These are phyloP conservation scores for Alectoris magna DNA, from an alignment of 2,797 vertebrate species.

Conservation along the genomic window DNA sequence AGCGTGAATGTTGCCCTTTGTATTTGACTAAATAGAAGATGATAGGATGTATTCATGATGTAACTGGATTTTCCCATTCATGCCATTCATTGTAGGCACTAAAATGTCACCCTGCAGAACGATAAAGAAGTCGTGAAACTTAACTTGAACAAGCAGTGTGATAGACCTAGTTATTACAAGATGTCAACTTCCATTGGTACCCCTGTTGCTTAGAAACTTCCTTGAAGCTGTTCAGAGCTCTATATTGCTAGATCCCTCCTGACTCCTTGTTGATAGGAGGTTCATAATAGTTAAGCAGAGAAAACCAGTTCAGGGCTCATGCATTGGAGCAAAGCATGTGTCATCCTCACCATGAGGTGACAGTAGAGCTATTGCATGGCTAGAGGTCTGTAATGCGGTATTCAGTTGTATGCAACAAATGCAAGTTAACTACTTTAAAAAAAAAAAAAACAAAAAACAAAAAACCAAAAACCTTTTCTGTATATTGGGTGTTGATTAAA, in stretches of 20 bases:
- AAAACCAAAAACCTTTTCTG: no score
- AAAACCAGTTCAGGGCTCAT: slow-evolving; percentile 75
- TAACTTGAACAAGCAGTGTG: background rate
- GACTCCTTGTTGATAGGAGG: slow-evolving; percentile 78
- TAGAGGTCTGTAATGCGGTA: background rate
- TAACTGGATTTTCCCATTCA: background rate
- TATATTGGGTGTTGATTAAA: background rate
- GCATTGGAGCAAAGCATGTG: slow-evolving; percentile 75
- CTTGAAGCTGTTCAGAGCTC: background rate
- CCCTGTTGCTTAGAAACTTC: fast-evolving
- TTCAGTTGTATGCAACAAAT: background rate
- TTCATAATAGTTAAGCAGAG: slow-evolving; percentile 73
- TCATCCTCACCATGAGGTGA: background rate
- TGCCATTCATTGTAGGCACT: background rate
- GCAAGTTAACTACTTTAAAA: fast-evolving
- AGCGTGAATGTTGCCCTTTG: background rate
- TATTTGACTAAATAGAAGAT: background rate
- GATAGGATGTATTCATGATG: no score
- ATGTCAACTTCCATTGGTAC: background rate
- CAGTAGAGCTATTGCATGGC: background rate
- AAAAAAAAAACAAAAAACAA: no score
- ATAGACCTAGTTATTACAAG: background rate
- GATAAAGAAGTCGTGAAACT: background rate
- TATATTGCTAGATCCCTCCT: background rate
- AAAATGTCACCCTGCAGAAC: background rate